These are phyloP conservation scores for Thripadectes ignobilis DNA, from an alignment of 2,797 vertebrate genomes.

Conservation along the genomic window DNA sequence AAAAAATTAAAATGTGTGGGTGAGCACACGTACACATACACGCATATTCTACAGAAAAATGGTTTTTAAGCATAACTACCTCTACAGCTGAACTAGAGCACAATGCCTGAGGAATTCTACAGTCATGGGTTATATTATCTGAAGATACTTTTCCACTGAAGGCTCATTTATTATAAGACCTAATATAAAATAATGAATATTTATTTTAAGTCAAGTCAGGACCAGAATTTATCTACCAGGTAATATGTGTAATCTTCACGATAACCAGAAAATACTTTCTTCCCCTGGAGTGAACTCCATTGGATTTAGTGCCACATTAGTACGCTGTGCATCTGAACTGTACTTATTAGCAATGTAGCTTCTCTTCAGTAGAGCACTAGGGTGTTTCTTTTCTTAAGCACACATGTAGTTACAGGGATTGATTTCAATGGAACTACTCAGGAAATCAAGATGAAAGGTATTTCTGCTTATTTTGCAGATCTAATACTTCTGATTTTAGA, in stretches of 20 bases:
- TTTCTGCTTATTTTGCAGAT: constrained; percentile 18
- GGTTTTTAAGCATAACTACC: background rate
- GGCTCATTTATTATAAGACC: background rate
- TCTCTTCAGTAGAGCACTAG: background rate
- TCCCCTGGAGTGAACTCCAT: constrained; percentile 3
- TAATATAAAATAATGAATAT: constrained; percentile 43
- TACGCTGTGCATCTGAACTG: background rate
- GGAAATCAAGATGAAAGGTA: background rate
- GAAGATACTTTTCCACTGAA: constrained; percentile 18
- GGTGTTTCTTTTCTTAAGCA: constrained; percentile 21
- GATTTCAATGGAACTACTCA: background rate
- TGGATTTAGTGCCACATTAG: constrained; percentile 32
- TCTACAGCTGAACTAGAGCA: background rate
- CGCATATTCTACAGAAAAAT: background rate
- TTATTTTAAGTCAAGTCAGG: constrained; percentile 40
- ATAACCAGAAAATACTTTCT: constrained; percentile 13
- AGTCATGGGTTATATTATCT: background rate
- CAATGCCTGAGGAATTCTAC: background rate
- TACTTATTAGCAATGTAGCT: constrained; percentile 12
- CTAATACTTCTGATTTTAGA: constrained; percentile 8
- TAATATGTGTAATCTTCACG: constrained; percentile 11
- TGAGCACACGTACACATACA: background rate
- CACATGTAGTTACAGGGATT: background rate
- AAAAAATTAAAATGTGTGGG: background rate
- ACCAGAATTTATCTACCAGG: background rate